phyloP scores from a whole-genome alignment of 2,113 vertebrate genomes.

The Corvus cornix region DNA sequence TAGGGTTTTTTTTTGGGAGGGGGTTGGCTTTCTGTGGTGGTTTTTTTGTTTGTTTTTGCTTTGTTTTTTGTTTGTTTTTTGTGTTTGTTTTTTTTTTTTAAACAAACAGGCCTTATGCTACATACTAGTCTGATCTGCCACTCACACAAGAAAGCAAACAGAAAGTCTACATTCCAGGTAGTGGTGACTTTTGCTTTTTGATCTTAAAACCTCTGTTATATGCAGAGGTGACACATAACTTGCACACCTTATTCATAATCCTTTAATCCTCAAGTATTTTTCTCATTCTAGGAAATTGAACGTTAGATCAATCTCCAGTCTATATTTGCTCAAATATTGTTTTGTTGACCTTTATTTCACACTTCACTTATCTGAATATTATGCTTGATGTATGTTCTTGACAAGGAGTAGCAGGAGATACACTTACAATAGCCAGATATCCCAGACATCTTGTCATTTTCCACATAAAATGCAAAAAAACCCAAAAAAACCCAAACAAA shows the following conservation, averaged over 20 bases:
- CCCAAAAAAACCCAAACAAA: background rate
- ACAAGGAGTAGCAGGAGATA: background rate
- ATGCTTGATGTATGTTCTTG: background rate
- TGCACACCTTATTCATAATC: background rate
- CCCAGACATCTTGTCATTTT: background rate
- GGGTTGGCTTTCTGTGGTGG: no score
- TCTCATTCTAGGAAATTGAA: background rate
- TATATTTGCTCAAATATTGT: background rate
- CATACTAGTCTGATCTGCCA: background rate
- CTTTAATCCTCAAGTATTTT: constrained; percentile 22
- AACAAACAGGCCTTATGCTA: background rate
- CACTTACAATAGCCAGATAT: background rate
- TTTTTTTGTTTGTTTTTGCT: background rate
- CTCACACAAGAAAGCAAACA: background rate
- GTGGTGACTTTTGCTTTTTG: background rate
- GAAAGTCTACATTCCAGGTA: background rate
- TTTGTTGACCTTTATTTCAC: constrained; percentile 34
- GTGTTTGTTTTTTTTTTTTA: no score
- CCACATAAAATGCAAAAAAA: background rate
- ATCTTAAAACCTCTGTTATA: background rate
- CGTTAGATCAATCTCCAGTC: background rate
- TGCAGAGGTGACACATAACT: background rate
- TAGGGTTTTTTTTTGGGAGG: background rate
- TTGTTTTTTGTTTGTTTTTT: no score
- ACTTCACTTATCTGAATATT: constrained; percentile 17